phyloP scores from a whole-genome alignment of 2,113 vertebrate genomes.

The Tursiops truncatus region DNA sequence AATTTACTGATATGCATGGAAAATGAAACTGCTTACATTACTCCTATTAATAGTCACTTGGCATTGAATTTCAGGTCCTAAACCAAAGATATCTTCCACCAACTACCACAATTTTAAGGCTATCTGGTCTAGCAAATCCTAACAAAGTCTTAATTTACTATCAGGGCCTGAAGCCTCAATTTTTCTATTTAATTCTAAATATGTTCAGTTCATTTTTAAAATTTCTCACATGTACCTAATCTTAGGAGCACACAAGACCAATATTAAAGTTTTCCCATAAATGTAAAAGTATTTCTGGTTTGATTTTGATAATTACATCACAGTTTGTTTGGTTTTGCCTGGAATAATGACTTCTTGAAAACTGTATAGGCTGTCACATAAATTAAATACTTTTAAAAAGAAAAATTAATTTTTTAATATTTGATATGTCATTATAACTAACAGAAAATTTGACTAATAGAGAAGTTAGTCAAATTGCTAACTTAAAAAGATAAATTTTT shows the following conservation, averaged over 20 bases:
- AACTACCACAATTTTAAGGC: background rate
- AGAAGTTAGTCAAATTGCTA: background rate
- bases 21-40: background rate
- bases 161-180: background rate
- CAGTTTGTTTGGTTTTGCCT: background rate
- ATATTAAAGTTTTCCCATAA: background rate
- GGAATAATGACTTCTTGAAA: background rate
- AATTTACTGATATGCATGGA: background rate
- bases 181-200: conserved; percentile 16
- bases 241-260: background rate
- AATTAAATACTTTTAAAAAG: background rate
- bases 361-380: background rate
- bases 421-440: background rate
- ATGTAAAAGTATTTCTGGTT: background rate
- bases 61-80: background rate
- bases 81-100: background rate
- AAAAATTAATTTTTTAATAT: background rate
- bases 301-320: background rate
- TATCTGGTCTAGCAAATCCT: background rate
- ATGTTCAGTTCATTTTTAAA: background rate
- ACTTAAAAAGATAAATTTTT: background rate
- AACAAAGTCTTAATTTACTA: background rate
- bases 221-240: background rate
- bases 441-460: background rate
- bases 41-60: background rate